Evolutionary conservation across 1,140 invertebrate genomes (phyloP).

Genomic region (Artemia franciscana): DNA sequence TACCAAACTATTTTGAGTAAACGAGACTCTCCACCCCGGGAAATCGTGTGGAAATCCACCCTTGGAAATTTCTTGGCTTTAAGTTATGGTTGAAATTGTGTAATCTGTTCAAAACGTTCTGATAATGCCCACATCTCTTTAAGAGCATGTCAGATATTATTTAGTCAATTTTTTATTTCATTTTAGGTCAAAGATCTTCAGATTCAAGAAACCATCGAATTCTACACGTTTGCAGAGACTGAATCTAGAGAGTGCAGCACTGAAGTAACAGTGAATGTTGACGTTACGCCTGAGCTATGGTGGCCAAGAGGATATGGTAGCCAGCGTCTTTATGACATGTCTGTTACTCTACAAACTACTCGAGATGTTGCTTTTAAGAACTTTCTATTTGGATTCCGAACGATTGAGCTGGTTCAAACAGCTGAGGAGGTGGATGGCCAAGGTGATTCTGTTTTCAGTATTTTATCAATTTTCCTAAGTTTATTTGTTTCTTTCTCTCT

Average conservation of each 20-base stretch:
- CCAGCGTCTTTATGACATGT: constrained; percentile 50
- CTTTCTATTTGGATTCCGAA: constrained; percentile 56
- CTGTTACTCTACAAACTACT: constrained; percentile 22
- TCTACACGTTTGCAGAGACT: not conserved
- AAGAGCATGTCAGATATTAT: no score
- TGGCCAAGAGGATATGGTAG: constrained; percentile 85
- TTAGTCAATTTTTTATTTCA: no score
- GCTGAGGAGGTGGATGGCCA: constrained; percentile 12
- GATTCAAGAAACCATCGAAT: not conserved
- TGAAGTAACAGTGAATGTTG: not conserved
- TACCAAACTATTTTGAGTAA: no score
- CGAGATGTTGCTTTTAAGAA: constrained; percentile 15
- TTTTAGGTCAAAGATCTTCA: not conserved
- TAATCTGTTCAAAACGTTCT: no score
- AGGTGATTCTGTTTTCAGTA: not conserved
- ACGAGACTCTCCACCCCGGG: no score
- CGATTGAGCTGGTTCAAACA: constrained; percentile 48
- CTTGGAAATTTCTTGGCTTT: no score
- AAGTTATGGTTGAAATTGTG: no score
- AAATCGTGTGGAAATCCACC: no score
- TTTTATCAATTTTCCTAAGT: no score
- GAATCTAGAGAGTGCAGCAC: not conserved
- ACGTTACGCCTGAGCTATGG: constrained; percentile 31
- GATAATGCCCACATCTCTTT: no score
- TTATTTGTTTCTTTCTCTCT: no score